Percentiles rank a stretch among this genome's conserved stretches.
Evolutionary conservation across 2,797 vertebrate species (phyloP).

Genomic region (Girardinus metallicus): DNA sequence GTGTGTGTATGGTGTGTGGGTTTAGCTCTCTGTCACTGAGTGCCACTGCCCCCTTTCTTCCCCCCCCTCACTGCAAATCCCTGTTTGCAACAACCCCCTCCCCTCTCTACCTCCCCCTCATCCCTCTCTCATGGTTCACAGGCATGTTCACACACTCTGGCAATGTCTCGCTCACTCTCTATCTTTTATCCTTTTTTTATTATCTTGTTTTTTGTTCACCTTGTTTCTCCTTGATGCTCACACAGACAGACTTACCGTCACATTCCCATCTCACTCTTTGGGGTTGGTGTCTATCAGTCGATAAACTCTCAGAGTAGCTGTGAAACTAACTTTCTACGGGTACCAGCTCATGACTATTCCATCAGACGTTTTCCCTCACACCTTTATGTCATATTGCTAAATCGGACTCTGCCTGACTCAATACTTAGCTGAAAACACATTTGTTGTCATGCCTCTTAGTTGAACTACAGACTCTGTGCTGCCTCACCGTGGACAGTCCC

Average conservation of each 20-base stretch:
- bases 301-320: background rate
- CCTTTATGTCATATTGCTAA: background rate
- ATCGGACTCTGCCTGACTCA: slow-evolving; percentile 8
- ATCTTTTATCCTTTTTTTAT: slow-evolving; percentile 29
- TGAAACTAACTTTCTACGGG: background rate
- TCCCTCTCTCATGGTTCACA: slow-evolving; percentile 64
- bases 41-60: slow-evolving; percentile 78
- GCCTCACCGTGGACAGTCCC: slow-evolving; percentile 61
- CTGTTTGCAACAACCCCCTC: slow-evolving; percentile 70
- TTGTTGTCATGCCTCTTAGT: slow-evolving; percentile 12
- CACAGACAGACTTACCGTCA: background rate
- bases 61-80: slow-evolving; percentile 80
- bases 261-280: background rate
- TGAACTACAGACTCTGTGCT: slow-evolving; percentile 40
- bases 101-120: slow-evolving; percentile 56
- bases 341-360: background rate
- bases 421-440: slow-evolving; percentile 11
- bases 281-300: background rate
- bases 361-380: slow-evolving; percentile 4
- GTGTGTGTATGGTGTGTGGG: slow-evolving; percentile 55
- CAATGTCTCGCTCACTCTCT: slow-evolving; percentile 51
- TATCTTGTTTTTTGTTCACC: background rate
- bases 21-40: slow-evolving; percentile 76
- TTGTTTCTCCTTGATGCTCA: background rate
- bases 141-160: slow-evolving; percentile 61